Percentiles rank a stretch among this genome's conserved stretches.
Evolutionary conservation across 2,888 invertebrate genomes (phyloP).

Genomic region (Papilio demoleus): DNA sequence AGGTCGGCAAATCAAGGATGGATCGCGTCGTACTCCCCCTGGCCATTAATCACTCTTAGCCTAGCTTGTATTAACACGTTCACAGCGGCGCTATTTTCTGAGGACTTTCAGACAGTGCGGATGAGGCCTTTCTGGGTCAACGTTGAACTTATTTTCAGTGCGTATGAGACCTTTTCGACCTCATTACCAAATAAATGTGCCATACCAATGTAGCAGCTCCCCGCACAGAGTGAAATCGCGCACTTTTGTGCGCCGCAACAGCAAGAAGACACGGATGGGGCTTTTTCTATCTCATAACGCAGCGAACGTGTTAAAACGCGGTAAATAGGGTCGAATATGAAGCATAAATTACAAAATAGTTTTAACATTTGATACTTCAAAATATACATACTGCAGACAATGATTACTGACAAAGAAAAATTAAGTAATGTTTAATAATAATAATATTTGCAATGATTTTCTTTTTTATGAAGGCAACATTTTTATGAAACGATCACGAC

Average conservation of each 20-base stretch:
- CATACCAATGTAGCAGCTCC: too few relatives aligned
- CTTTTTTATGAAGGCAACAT: conserved; percentile 34
- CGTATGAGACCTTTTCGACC: too few relatives aligned
- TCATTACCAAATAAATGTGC: too few relatives aligned
- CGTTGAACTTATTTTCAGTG: too few relatives aligned
- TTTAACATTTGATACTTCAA: not conserved
- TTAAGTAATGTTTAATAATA: not conserved
- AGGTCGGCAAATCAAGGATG: conserved; percentile 10
- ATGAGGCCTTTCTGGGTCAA: too few relatives aligned
- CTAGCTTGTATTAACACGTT: conserved; percentile 11
- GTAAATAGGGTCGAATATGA: conserved; percentile 12
- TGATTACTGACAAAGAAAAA: not conserved
- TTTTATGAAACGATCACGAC: conserved; percentile 37
- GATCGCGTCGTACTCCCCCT: conserved; percentile 20
- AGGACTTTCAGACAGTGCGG: too few relatives aligned
- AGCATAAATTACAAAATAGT: conserved; percentile 8
- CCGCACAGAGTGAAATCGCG: too few relatives aligned
- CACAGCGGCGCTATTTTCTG: too few relatives aligned
- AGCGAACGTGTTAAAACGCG: too few relatives aligned
- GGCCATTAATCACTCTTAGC: conserved; percentile 21
- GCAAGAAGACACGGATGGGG: too few relatives aligned
- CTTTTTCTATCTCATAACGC: too few relatives aligned
- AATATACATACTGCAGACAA: not conserved
- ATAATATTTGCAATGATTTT: not conserved
- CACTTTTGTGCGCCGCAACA: too few relatives aligned